Conservation (phyloP, 1,140 invertebrate species). For the Pseudomyrmex gracilis region DNA sequence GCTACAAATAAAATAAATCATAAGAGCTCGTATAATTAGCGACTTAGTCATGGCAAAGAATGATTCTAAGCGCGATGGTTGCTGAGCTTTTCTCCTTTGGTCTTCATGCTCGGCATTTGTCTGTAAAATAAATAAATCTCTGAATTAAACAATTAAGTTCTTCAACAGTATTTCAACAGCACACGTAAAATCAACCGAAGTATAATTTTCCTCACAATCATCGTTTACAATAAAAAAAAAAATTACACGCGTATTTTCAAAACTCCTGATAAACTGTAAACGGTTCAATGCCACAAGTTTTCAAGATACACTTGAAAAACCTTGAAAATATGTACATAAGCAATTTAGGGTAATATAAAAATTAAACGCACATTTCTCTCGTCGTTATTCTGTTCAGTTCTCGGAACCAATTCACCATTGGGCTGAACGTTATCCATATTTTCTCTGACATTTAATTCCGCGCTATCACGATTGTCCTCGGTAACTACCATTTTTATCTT, state of each 20-base stretch:
- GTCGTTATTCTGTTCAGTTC: slow-evolving; percentile 66
- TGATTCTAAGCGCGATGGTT: slow-evolving; percentile 90
- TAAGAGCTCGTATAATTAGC: slow-evolving; percentile 93
- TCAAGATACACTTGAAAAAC: not conserved
- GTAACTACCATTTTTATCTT: slow-evolving; percentile 68
- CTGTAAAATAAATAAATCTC: slow-evolving; percentile 59
- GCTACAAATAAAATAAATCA: slow-evolving; percentile 97
- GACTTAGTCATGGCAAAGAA: slow-evolving; percentile 94
- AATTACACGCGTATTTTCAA: not conserved
- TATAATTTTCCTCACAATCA: not conserved
- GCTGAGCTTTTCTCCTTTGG: slow-evolving; percentile 84
- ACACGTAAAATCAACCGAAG: not conserved
- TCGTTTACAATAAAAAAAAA: slow-evolving; percentile 12
- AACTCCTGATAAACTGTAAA: too few relatives aligned
- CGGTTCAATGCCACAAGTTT: not conserved
- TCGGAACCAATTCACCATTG: slow-evolving; percentile 72
- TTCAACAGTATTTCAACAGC: not conserved
- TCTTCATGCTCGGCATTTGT: slow-evolving; percentile 79
- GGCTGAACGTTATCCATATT: slow-evolving; percentile 72
- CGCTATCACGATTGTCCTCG: slow-evolving; percentile 59
- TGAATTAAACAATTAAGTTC: not conserved
- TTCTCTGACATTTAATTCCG: slow-evolving; percentile 61
- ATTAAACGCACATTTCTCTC: slow-evolving; percentile 74
- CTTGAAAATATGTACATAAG: not conserved
- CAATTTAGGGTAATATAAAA: not conserved